Evolutionary conservation across 2,113 vertebrate genomes (phyloP), one percentile per base, ranked within the genome.

Genomic region (Salvator merianae): DNA sequence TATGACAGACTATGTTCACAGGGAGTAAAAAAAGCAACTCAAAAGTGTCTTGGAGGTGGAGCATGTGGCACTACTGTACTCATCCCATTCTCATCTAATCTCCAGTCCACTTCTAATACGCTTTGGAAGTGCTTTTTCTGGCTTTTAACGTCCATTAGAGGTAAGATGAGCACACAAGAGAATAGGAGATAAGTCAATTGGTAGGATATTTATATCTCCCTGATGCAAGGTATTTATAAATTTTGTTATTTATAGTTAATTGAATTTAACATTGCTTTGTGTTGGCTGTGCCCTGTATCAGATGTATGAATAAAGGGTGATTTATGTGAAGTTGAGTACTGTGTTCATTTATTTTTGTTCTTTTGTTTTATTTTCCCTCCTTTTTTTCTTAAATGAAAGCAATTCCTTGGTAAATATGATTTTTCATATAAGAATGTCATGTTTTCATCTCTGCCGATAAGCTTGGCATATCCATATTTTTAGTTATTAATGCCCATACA

Each of bases 401-500:
- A 36, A 38, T 38, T 71, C 18, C 68, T 70, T 36, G 32, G n/a
- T 36, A 71, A 20, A 36, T 26, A 71, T 13, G 32, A 70, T 24
- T 71, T 36, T 71, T 24, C 34, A 71, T 38, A 22, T 7, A 38
- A 34, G 14, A 70, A 34, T n/a, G 32, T 70, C n/a, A 70, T 70
- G n/a, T 70, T 70, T 70, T 32, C 10, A 70, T 70, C 68, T 70
- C 32, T 70, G 10, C 32, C 18, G 32, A 16, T 34, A 70, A 18
- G n/a, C 20, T 32, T 36, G 12, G 32, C 32, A 18, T 66, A 66
- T n/a, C 7, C 36, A 65, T 65, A 65, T 65, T 59, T n/a, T 91
- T 89, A 90, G 50, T 89, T 70, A 82, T 79, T 89, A 80, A 63
- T 28, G 88, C 83, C 85, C 81, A 88, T 86, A 70, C 43, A 75